Evolutionary conservation across 23 tunicate genomes (phyloP).

Genomic region (Clavelina lepadiformis): DNA sequence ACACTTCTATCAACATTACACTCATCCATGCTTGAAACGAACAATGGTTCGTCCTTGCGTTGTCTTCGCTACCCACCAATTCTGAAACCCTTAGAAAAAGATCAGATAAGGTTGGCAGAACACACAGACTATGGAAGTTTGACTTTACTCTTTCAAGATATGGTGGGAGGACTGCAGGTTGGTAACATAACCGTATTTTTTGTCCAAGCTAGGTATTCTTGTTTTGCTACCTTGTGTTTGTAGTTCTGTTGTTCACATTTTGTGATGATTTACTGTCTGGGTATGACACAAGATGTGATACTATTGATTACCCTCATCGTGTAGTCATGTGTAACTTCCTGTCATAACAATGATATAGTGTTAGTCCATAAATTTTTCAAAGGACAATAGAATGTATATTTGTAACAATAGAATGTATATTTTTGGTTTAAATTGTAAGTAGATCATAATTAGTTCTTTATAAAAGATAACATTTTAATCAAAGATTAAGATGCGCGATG

Average conservation of each 20-base stretch:
- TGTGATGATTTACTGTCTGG: no score
- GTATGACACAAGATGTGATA: no score
- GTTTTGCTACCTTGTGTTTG: no score
- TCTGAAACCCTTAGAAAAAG: constrained; percentile 7
- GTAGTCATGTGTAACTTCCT: no score
- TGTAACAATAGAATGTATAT: not conserved
- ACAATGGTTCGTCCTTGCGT: constrained; percentile 44
- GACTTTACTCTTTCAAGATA: constrained; percentile 44
- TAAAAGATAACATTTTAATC: not conserved
- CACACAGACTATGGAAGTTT: constrained; percentile 51
- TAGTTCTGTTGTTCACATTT: no score
- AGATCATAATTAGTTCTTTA: not conserved
- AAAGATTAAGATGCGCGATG: constrained; percentile 41
- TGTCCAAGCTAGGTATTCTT: no score
- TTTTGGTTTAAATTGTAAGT: not conserved
- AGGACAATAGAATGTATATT: no score
- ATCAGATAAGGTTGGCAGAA: constrained; percentile 41
- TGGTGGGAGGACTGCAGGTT: constrained; percentile 65
- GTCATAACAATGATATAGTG: no score
- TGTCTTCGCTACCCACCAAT: constrained; percentile 44
- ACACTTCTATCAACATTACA: constrained; percentile 23
- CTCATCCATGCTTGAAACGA: constrained; percentile 11
- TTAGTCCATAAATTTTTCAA: no score
- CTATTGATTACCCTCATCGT: no score
- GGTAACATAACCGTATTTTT: no score